These are phyloP conservation scores for Spinibarbus caldwelli DNA, from an alignment of 2,797 vertebrate genomes.

Conservation along the genomic window DNA sequence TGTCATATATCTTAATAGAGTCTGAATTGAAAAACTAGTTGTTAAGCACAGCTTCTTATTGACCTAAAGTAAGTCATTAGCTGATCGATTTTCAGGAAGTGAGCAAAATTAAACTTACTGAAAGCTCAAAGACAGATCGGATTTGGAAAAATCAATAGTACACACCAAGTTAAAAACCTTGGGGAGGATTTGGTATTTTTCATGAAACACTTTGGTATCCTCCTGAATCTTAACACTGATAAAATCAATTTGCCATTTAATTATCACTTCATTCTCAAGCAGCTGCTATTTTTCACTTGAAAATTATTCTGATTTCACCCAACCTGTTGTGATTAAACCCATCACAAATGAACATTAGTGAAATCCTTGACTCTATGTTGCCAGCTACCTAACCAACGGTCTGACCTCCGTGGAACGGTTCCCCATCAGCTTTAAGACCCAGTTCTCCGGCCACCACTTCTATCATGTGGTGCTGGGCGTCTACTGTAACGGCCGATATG, in stretches of 20 bases:
- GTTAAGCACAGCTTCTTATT: conserved; percentile 1
- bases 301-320: background rate
- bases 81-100: conserved; percentile 29
- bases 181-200: background rate
- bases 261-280: background rate
- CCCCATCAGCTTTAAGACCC: conserved; percentile 99
- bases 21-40: background rate
- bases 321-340: background rate
- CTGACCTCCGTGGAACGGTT: conserved; percentile 92
- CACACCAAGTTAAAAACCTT: background rate
- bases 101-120: background rate
- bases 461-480: conserved; percentile 96
- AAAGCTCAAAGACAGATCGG: background rate
- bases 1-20: background rate
- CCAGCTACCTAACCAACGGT: conserved; percentile 94
- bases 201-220: background rate
- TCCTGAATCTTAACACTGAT: background rate
- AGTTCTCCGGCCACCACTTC: conserved; percentile 95
- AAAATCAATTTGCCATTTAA: background rate
- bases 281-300: conserved; percentile 1
- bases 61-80: background rate
- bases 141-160: background rate
- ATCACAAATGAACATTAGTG: background rate
- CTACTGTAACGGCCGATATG: conserved; percentile 92
- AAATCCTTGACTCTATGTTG: conserved; percentile 34